A percentile compares a stretch with the other conserved stretches of the same genome.
Conservation (phyloP, 2,888 invertebrate species). For the Pseudococcus viburni region DNA sequence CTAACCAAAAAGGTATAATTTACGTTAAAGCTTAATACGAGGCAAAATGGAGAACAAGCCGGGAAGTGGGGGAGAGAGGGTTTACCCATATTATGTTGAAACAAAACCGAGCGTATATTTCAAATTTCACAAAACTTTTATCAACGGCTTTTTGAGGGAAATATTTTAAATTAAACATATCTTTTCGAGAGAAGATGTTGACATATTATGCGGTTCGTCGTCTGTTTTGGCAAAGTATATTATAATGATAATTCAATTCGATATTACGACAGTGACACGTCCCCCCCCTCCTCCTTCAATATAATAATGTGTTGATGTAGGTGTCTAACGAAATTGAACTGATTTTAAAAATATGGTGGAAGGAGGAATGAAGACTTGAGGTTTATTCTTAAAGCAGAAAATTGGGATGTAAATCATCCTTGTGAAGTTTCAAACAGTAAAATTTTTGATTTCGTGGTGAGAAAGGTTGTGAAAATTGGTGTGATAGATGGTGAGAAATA, state of each 20-base stretch:
- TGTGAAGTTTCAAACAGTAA: too few species aligned
- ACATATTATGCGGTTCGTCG: neutral
- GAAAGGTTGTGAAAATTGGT: too few species aligned
- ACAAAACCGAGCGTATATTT: slow-evolving; percentile 53
- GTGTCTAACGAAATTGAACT: too few species aligned
- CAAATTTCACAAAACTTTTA: slow-evolving; percentile 46
- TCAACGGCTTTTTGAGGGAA: slow-evolving; percentile 41
- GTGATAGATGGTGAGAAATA: too few species aligned
- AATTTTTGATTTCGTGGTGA: too few species aligned
- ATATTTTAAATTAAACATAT: slow-evolving; percentile 46
- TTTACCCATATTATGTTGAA: slow-evolving; percentile 57
- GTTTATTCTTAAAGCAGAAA: too few species aligned
- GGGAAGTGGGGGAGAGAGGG: neutral
- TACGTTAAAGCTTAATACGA: slow-evolving; percentile 62
- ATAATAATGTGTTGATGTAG: too few species aligned
- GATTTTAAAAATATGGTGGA: too few species aligned
- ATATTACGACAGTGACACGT: too few species aligned
- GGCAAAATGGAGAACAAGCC: neutral
- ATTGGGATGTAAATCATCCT: too few species aligned
- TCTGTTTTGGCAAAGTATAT: neutral
- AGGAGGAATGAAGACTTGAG: too few species aligned
- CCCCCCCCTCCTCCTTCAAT: too few species aligned
- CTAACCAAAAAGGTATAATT: slow-evolving; percentile 65
- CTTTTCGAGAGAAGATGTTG: slow-evolving; percentile 15
- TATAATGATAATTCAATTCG: slow-evolving; percentile 8